Evolutionary conservation across 1,140 invertebrate genomes (phyloP), one percentile per base, ranked within the genome.

Genomic region (Hirudo medicinalis): DNA sequence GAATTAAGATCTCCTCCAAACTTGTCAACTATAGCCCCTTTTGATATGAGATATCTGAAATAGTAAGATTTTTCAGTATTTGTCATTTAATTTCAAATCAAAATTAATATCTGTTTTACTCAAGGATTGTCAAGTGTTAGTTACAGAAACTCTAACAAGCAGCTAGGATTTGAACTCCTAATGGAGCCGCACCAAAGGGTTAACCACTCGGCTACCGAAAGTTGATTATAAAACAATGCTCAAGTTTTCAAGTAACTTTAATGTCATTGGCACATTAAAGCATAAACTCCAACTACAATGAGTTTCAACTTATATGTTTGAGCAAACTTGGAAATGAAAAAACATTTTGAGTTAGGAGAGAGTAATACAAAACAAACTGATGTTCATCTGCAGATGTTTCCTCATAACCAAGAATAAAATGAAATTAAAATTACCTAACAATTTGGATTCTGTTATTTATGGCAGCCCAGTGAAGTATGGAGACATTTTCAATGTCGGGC

Each of bases 401-500:
- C 13, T 63, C 32, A 2, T 32, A 63, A 32, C 15, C 60, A 15
- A 15, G 13, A 63, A 63, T 63, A 63, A 13, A 25, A 11, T 22
- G 11, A 63, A 63, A 32, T 25, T 40, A 54, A 40, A 71, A 75
- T 75, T 76, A 84, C 79, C 88, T 88, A 60, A 96, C 92, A 78
- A 97, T 91, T 77, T 96, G 92, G 69, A 75, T 71, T 73, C 84
- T 85, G 85, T 97, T 98, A 81, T 99, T 99, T 76, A 99, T 99
- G 22, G 96, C 90, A 25, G 95, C 95, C 96, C 96, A 99, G 80
- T 99, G 96, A 0, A 99, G 84, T n/a, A 99, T 83, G 3, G 94
- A 83, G 74, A 84, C 84, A 76, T 84, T 83, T 75, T 85, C 84
- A 67, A 74, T 72, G 75, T 85, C 84, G 74, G 80, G 79, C 53